These are phyloP conservation scores for Coptotermes formosanus DNA, from an alignment of 1,140 invertebrate genomes.

Conservation along the genomic window DNA sequence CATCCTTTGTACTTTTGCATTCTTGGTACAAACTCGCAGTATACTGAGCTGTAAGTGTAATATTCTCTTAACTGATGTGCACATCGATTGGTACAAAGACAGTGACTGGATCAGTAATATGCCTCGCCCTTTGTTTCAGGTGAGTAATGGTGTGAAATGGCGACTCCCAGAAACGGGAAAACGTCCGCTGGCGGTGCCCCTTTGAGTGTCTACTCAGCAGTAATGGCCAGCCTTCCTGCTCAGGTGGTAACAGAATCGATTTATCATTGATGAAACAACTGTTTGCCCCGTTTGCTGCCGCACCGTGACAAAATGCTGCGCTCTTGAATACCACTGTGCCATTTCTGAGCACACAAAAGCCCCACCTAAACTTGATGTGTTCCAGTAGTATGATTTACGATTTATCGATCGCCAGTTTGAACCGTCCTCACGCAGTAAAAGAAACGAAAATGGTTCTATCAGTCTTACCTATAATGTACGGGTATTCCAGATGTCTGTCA, in stretches of 20 bases:
- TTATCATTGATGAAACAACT: conserved; percentile 1
- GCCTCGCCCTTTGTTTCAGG: background rate
- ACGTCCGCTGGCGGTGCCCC: background rate
- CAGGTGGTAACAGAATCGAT: conserved; percentile 5
- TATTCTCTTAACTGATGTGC: too few relatives aligned
- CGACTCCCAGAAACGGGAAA: background rate
- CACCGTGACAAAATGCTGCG: background rate
- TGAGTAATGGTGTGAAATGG: background rate
- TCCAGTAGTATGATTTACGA: background rate
- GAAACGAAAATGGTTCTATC: too few relatives aligned
- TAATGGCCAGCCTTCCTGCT: background rate
- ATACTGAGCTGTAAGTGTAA: too few relatives aligned
- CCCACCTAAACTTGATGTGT: background rate
- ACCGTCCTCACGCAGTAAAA: too few relatives aligned
- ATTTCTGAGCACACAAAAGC: background rate
- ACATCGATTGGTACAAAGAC: too few relatives aligned
- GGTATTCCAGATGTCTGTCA: too few relatives aligned
- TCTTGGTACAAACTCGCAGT: too few relatives aligned
- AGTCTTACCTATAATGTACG: too few relatives aligned
- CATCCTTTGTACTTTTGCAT: too few relatives aligned
- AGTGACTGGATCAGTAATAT: too few relatives aligned
- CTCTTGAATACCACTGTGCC: background rate
- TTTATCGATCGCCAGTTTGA: background rate
- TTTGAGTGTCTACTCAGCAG: background rate
- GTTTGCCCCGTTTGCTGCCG: background rate